Evolutionary conservation across 2,888 invertebrate genomes (phyloP), one percentile per base, ranked within the genome.

Genomic region (Drosophila emarginata): DNA sequence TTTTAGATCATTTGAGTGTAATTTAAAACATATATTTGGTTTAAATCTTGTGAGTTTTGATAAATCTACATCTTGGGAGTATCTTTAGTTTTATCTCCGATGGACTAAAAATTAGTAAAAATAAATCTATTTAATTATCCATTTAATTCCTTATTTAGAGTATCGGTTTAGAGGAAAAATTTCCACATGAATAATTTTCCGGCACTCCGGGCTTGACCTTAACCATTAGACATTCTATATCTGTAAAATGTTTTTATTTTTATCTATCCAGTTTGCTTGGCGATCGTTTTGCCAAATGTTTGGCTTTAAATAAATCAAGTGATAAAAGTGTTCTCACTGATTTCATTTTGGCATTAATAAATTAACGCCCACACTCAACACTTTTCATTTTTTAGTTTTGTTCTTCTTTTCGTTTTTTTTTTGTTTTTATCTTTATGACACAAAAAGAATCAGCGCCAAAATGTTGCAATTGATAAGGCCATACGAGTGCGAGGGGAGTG

Each of bases 221-320:
- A 45, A 45, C 21, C 21, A 21, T 21, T 6, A 12, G 45, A 21
- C 11, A 15, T 14, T 40, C 14, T 40, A 7, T 40, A 15, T 40
- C 6, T 40, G 6, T 40, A 7, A 9, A 32, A 32, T 70, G 21
- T 28, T 50, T 39, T 26, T 61, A 71, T 71, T 61, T 72, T 67
- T 72, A 67, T 60, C 23, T 61, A 45, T 21, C 21, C 45, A 45
- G 36, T 45, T 12, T 53, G 18, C 50, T 50, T 45, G 58, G 68
- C 39, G 71, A 71, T 78, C 76, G 79, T 67, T 64, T 85, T 70
- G 82, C 77, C 82, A 81, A 80, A 81, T 79, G 80, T 76, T 79
- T 62, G 58, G 52, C 77, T 85, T 76, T 82, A 87, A 80, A 80
- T 80, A 80, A 80, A 80, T 80, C 88, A 81, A 88, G 86, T 88